Percentiles rank a stretch among this genome's conserved stretches.
phyloP scores from a whole-genome alignment of 2,888 invertebrate species.

The Lomographa bimaculata region DNA sequence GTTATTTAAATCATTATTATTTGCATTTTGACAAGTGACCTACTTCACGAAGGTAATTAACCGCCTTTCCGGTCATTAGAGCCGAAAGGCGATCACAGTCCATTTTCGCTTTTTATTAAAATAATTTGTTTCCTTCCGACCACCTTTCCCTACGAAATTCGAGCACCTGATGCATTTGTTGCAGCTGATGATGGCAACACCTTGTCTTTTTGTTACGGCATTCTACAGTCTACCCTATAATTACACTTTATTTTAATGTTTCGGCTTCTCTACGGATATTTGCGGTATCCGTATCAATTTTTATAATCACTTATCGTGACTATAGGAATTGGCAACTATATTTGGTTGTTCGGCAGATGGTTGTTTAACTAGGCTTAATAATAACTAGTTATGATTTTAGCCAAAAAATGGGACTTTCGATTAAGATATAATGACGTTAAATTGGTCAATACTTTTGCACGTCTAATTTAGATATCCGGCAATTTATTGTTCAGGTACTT shows the following conservation, averaged over 20 bases:
- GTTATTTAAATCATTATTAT: no score
- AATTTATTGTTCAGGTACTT: no score
- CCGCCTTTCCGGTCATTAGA: slow-evolving; percentile 22
- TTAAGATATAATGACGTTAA: slow-evolving; percentile 2
- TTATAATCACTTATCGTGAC: slow-evolving; percentile 18
- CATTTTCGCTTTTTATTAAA: slow-evolving; percentile 29
- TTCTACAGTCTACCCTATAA: slow-evolving; percentile 18
- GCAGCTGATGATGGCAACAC: slow-evolving; percentile 38
- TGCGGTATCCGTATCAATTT: slow-evolving; percentile 25
- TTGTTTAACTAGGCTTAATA: slow-evolving; percentile 3
- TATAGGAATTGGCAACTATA: slow-evolving; percentile 17
- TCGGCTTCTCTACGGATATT: slow-evolving; percentile 24
- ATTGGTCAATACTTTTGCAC: no score
- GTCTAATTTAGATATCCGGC: no score
- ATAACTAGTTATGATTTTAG: background rate
- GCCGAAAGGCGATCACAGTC: slow-evolving; percentile 21
- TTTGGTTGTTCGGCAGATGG: slow-evolving; percentile 17
- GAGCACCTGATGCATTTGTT: slow-evolving; percentile 37
- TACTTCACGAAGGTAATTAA: slow-evolving; percentile 13
- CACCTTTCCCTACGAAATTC: slow-evolving; percentile 41
- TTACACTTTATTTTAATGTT: slow-evolving; percentile 22
- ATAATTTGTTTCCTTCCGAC: slow-evolving; percentile 33
- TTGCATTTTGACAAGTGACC: slow-evolving; percentile 8
- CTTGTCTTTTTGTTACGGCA: slow-evolving; percentile 38
- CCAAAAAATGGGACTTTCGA: background rate